Conservation (phyloP, 2,113 vertebrate species). For the Myiagra hebetior region DNA sequence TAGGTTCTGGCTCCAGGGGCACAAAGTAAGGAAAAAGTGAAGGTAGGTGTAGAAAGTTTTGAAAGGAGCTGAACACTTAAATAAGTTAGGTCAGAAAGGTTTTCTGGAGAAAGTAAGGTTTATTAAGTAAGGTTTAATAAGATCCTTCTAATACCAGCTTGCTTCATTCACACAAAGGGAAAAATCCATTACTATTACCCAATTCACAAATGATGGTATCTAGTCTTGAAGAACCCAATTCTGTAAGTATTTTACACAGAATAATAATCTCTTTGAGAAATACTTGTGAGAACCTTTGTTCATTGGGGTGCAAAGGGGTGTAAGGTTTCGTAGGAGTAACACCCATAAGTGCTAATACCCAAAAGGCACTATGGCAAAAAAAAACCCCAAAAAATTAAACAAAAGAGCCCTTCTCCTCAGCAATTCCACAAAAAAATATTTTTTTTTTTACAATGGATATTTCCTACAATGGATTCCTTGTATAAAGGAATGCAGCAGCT, state of each 20-base stretch:
- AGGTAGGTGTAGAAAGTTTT: not conserved
- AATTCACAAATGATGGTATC: not conserved
- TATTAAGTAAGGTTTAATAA: not conserved
- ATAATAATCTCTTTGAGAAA: not conserved
- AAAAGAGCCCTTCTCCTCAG: rapidly evolving
- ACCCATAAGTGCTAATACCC: not conserved
- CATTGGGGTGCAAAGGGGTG: not conserved
- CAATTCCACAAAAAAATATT: not conserved
- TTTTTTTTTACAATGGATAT: not conserved
- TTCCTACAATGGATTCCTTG: not conserved
- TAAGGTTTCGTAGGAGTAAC: not conserved
- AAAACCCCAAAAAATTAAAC: no score
- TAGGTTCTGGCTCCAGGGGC: not conserved
- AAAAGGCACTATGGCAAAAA: not conserved
- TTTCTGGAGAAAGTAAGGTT: not conserved
- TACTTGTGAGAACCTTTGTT: not conserved
- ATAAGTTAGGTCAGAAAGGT: not conserved
- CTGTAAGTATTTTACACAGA: not conserved
- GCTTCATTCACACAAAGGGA: not conserved
- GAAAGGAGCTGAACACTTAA: not conserved
- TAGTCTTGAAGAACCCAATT: not conserved
- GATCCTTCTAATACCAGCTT: not conserved
- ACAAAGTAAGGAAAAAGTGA: not conserved
- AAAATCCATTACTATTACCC: not conserved
- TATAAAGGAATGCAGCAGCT: not conserved